Base-by-base conservation (phyloP, 2,888 invertebrate species). In the Drosophila prostipennis region DNA sequence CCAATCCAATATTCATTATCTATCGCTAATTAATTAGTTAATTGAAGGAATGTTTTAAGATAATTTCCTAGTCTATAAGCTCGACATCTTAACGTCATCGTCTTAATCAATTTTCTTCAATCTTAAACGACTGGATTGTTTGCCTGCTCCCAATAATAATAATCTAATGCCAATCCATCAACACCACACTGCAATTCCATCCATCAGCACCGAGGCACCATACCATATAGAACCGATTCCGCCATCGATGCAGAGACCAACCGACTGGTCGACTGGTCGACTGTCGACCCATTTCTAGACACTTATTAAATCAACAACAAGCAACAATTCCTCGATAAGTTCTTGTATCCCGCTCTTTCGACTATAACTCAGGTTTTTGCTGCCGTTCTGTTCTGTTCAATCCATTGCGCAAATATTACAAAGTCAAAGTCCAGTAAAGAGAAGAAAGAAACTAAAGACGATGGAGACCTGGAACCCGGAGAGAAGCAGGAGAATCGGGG, bases 391-490 rank as follows among this genome's bases (percentile, higher is more conserved):
- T 14, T 14, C 57, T 53, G 60, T 71, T 48, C 70, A 48, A 58
- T 37, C 57, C 64, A 60, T 72, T 75, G 67, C 64, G 64, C 73
- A 78, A 78, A 76, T 76, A 77, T 77, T 76, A 65, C 52, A 68
- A 65, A 76, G 77, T 69, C 77, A 78, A 78, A 80, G 78, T 78
- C 67, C 78, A 80, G 74, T 63, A 45, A 54, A 69, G 55, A 65
- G 68, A 42, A 40, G 16, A 40, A 14, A 16, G 11, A 67, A 42
- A 36, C 14, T 36, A 14, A 53, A 45, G 53, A 23, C 53, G 53
- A 6, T 19, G 42, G 36, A 55, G 43, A 51, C 26, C 10, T 14
- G 43, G 36, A 42, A 19, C 23, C 13, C 14, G 43, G 11, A 32
- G 10, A 10, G 6, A 13, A 23, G 29, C 11, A 10, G 5, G 23